These are phyloP conservation scores for Ectemnius continuus DNA, from an alignment of 2,888 invertebrate genomes.

Conservation along the genomic window DNA sequence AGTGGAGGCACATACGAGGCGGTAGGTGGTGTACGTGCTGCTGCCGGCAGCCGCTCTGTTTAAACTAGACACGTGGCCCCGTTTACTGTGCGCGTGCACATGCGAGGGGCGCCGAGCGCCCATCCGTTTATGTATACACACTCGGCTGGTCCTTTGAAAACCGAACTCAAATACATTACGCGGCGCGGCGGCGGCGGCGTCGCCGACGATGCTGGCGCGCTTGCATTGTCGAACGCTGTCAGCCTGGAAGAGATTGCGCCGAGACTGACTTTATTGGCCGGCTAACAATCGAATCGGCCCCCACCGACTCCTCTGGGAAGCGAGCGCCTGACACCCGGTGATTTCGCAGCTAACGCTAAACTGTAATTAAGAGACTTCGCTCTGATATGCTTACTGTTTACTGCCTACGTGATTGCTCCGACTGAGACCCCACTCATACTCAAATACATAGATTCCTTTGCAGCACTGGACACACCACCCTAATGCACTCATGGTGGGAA, in stretches of 20 bases:
- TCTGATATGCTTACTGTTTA: too few relatives aligned
- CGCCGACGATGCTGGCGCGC: conserved; percentile 47
- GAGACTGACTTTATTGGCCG: conserved; percentile 64
- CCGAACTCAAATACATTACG: conserved; percentile 75
- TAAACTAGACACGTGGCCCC: conserved; percentile 75
- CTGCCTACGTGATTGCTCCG: too few relatives aligned
- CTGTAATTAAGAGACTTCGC: conserved; percentile 51
- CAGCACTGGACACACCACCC: too few relatives aligned
- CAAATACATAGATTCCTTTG: too few relatives aligned
- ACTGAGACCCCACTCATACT: too few relatives aligned
- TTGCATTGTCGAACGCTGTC: conserved; percentile 59
- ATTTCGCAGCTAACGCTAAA: conserved; percentile 45
- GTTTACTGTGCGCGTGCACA: conserved; percentile 69
- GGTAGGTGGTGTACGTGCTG: conserved; percentile 13
- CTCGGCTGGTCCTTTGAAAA: conserved; percentile 68
- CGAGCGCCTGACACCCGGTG: conserved; percentile 20
- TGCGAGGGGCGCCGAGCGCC: conserved; percentile 44
- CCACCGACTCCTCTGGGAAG: too few relatives aligned
- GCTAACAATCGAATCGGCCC: conserved; percentile 46
- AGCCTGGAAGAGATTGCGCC: conserved; percentile 64
- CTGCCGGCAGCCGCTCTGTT: conserved; percentile 63
- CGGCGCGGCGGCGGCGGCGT: too few relatives aligned
- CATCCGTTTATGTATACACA: conserved; percentile 15
- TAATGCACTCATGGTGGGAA: too few relatives aligned
- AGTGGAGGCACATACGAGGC: too few relatives aligned